phyloP scores from a whole-genome alignment of 2,113 vertebrate species.

The Burhinus oedicnemus region DNA sequence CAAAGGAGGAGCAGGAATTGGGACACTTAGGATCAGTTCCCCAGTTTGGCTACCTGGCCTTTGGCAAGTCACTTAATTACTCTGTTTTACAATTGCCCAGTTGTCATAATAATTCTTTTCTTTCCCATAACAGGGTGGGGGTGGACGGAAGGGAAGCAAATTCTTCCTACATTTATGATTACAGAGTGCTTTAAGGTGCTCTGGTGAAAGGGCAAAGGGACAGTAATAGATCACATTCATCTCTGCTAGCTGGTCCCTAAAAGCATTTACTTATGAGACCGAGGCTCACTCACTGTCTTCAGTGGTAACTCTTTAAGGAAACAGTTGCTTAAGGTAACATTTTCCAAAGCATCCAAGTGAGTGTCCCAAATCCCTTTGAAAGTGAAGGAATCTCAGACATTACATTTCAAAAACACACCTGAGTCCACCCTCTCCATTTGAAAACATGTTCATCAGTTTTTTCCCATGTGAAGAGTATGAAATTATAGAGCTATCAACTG shows the following conservation, averaged over 20 bases:
- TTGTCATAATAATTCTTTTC: conserved; percentile 42
- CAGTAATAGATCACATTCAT: not conserved
- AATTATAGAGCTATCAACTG: conserved; percentile 41
- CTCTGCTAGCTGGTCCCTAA: not conserved
- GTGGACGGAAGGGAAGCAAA: conserved; percentile 35
- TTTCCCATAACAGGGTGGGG: conserved; percentile 50
- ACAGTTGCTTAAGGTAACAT: conserved; percentile 19
- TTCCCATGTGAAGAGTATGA: not conserved
- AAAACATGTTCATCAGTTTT: conserved; percentile 10
- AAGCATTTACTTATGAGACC: not conserved
- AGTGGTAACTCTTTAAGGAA: conserved; percentile 59
- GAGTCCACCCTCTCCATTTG: not conserved
- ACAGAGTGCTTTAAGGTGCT: not conserved
- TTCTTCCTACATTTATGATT: conserved; percentile 36
- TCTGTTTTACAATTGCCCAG: conserved; percentile 25
- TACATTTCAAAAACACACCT: not conserved
- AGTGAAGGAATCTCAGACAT: not conserved
- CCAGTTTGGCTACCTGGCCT: not conserved
- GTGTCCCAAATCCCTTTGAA: not conserved
- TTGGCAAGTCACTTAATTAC: conserved; percentile 58
- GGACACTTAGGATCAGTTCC: not conserved
- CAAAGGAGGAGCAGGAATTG: not conserved
- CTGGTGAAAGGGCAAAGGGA: conserved; percentile 26
- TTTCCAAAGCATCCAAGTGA: not conserved
- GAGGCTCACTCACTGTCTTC: not conserved